Conservation (phyloP, 2,113 vertebrate species). For the Cynopterus brachyotis region DNA sequence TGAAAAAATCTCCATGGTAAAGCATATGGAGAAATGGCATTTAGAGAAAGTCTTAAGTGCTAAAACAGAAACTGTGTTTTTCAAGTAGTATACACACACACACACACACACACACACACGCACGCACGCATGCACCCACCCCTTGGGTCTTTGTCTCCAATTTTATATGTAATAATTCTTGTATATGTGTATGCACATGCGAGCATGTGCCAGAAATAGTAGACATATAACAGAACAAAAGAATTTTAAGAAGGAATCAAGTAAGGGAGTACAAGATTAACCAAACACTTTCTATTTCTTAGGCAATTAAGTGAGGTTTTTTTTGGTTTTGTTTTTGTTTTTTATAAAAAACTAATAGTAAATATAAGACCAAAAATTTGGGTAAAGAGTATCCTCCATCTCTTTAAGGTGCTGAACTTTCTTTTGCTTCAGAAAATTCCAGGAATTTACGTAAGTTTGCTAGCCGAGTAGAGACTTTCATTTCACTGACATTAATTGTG, state of each 20-base stretch:
- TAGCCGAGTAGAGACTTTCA: neutral
- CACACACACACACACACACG: neutral
- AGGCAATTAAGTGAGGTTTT: neutral
- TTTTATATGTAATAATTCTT: neutral
- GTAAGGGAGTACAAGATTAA: neutral
- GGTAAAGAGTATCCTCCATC: neutral
- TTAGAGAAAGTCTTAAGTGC: neutral
- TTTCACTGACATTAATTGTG: neutral
- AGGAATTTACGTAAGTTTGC: neutral
- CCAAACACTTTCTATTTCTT: neutral
- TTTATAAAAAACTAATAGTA: neutral
- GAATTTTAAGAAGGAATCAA: neutral
- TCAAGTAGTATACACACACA: neutral
- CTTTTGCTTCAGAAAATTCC: neutral
- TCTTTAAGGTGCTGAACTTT: neutral
- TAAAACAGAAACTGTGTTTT: neutral
- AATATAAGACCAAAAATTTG: neutral
- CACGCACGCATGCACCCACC: neutral
- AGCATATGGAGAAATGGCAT: neutral
- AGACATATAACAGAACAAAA: neutral
- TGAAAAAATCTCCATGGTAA: neutral
- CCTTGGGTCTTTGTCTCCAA: neutral
- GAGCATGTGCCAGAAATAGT: neutral
- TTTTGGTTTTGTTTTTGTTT: neutral
- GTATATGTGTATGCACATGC: neutral